A percentile compares a stretch with the other conserved stretches of the same genome.
Conservation (phyloP, 2,113 vertebrate species). For the Sander lucioperca region DNA sequence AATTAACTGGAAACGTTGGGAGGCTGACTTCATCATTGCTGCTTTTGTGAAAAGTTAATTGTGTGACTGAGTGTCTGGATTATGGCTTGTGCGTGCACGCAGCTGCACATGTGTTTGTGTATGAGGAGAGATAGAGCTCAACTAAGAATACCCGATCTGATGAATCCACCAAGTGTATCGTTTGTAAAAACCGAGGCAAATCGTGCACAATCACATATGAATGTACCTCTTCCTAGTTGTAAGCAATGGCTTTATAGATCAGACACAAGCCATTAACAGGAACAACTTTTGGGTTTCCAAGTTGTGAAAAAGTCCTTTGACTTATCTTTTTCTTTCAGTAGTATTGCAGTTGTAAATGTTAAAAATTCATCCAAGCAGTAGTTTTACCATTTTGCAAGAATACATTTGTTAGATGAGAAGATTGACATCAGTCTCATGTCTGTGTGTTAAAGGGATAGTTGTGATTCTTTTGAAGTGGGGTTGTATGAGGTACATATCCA, state of each 20-base stretch:
- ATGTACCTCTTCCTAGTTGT: background rate
- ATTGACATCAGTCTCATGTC: background rate
- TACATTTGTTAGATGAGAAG: background rate
- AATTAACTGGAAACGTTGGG: constrained; percentile 47
- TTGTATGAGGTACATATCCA: too few species aligned
- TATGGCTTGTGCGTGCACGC: background rate
- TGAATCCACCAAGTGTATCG: background rate
- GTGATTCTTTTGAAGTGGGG: too few species aligned
- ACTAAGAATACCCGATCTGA: background rate
- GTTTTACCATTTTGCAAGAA: background rate
- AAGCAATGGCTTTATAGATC: background rate
- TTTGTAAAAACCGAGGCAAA: background rate
- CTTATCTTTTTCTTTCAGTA: background rate
- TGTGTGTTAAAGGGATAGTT: too few species aligned
- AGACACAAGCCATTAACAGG: background rate
- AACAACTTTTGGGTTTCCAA: background rate
- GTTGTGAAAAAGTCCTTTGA: background rate
- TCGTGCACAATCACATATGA: background rate
- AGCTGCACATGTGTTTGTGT: background rate
- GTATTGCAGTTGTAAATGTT: background rate
- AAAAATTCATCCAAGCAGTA: background rate
- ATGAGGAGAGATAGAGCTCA: background rate
- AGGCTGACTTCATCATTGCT: constrained; percentile 26
- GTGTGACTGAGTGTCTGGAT: constrained; percentile 21
- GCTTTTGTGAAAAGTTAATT: constrained; percentile 34